phyloP scores from a whole-genome alignment of 2,113 vertebrate species.

The Phaethon lepturus region DNA sequence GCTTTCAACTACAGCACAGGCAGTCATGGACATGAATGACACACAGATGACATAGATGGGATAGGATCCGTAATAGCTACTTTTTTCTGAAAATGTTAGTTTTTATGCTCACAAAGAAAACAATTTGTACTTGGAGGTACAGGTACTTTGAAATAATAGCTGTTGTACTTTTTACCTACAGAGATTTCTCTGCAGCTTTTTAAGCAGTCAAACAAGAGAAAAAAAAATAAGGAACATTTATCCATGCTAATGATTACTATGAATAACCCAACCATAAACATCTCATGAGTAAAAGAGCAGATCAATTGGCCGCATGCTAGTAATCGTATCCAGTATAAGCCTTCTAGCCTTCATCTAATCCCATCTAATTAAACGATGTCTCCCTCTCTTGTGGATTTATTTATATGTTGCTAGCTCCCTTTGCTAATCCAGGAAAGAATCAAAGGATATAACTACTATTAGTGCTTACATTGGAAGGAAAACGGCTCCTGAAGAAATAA shows the following conservation, averaged over 20 bases:
- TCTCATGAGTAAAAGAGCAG: background rate
- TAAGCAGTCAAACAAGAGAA: background rate
- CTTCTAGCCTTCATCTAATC: background rate
- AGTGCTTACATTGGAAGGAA: background rate
- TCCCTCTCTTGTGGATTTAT: background rate
- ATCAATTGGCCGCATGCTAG: background rate
- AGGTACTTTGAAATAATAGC: background rate
- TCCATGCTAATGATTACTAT: background rate
- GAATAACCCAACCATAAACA: background rate
- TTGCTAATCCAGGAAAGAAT: background rate
- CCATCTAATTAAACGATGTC: background rate
- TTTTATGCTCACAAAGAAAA: background rate
- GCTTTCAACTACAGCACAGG: background rate
- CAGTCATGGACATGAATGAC: background rate
- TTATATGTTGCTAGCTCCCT: background rate
- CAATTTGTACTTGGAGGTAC: background rate
- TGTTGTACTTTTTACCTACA: background rate
- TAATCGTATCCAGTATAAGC: background rate
- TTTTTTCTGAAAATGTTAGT: background rate
- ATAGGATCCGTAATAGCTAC: background rate
- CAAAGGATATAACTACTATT: background rate
- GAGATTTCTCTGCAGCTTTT: background rate
- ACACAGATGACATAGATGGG: background rate
- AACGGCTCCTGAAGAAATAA: background rate
- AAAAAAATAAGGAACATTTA: conserved; percentile 5